Conservation (phyloP, 2,113 vertebrate genomes). For the Gasterosteus aculeatus region DNA sequence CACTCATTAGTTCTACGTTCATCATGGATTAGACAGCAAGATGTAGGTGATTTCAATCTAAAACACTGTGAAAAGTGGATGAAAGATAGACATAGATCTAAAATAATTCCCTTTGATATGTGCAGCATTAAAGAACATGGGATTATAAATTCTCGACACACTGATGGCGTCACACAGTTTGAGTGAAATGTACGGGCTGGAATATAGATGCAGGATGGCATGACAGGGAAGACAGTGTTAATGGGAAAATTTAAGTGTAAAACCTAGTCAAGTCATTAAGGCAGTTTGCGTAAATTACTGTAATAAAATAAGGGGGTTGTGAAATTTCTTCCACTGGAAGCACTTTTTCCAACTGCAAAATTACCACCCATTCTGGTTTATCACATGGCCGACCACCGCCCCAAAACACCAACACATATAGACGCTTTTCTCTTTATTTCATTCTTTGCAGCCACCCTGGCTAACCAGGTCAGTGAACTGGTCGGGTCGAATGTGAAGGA, state of each 20-base stretch:
- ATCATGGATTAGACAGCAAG: constrained; percentile 1
- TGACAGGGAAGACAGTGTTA: not conserved
- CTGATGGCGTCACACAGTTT: not conserved
- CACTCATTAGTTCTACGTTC: not conserved
- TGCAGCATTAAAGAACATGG: not conserved
- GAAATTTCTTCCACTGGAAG: constrained; percentile 1
- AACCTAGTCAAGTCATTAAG: constrained; percentile 1
- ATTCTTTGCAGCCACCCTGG: constrained; percentile 1
- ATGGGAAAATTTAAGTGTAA: not conserved
- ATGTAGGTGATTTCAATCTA: not conserved
- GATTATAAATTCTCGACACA: not conserved
- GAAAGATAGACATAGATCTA: not conserved
- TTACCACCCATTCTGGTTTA: constrained; percentile 25
- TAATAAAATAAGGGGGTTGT: not conserved
- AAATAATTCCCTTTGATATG: not conserved
- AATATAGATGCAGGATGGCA: not conserved
- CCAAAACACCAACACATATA: constrained; percentile 30
- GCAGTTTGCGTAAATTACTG: constrained; percentile 2
- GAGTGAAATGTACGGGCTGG: not conserved
- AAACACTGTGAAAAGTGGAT: not conserved
- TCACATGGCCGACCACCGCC: constrained; percentile 19
- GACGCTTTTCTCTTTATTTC: not conserved
- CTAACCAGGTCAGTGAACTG: constrained; percentile 37
- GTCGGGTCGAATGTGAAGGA: constrained; percentile 23
- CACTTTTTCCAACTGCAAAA: constrained; percentile 36